Evolutionary conservation across 2,888 invertebrate species (phyloP).

Genomic region (Podotricha telesiphe): DNA sequence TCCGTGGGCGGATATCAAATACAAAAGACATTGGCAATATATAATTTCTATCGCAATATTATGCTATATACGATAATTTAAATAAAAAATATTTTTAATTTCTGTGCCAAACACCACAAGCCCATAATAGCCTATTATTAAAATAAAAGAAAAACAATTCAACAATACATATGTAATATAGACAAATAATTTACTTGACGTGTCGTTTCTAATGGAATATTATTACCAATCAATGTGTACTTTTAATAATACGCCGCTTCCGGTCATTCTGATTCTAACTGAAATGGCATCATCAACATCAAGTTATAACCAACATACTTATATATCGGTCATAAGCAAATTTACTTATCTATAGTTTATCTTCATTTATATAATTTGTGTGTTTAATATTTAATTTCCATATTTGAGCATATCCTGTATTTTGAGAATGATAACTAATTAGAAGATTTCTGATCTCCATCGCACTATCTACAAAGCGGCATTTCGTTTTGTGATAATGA

Average conservation of each 20-base stretch:
- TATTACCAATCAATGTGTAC: neutral
- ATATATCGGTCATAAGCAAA: neutral
- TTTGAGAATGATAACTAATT: no score
- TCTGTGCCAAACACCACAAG: neutral
- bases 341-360: no score
- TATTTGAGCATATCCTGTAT: no score
- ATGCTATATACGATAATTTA: no score
- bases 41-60: neutral
- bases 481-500: no score
- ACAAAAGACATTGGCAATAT: constrained; percentile 9
- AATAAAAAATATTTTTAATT: neutral
- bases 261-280: constrained; percentile 20
- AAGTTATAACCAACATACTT: neutral
- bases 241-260: constrained; percentile 23
- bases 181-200: neutral
- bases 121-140: neutral
- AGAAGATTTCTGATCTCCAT: no score
- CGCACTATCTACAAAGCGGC: no score
- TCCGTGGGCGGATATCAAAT: constrained; percentile 24
- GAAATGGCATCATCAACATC: constrained; percentile 19
- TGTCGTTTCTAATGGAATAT: neutral
- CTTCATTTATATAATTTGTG: neutral
- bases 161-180: neutral
- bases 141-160: neutral
- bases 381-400: no score